These are phyloP conservation scores for Hippocampus barbouri DNA, from an alignment of 2,113 vertebrate species.

Conservation along the genomic window DNA sequence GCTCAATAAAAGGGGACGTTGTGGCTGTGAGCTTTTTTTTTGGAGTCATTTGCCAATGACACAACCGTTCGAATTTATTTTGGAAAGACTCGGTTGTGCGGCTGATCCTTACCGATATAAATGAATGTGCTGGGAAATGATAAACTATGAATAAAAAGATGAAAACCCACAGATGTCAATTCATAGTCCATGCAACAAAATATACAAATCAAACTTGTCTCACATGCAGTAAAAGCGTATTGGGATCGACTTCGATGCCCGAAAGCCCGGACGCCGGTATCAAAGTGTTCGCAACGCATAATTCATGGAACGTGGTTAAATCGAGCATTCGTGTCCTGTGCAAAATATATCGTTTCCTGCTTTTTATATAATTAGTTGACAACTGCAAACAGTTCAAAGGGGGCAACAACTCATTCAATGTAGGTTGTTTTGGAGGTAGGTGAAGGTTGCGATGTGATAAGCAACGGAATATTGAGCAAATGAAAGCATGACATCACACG, in stretches of 20 bases:
- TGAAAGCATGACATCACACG: conserved; percentile 48
- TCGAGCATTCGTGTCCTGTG: background rate
- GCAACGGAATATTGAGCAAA: conserved; percentile 28
- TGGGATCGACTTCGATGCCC: background rate
- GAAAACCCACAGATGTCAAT: background rate
- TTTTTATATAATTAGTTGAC: background rate
- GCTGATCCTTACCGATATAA: background rate
- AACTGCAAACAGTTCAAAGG: background rate
- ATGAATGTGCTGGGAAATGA: background rate
- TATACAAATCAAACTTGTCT: background rate
- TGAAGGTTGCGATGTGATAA: conserved; percentile 36
- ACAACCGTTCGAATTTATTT: conserved; percentile 34
- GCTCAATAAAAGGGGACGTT: conserved; percentile 31
- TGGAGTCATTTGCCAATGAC: conserved; percentile 67
- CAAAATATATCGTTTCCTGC: background rate
- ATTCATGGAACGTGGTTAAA: background rate
- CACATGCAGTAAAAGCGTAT: no score
- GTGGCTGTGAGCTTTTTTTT: conserved; percentile 24
- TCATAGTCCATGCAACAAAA: background rate
- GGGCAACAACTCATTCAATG: background rate
- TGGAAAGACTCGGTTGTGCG: background rate
- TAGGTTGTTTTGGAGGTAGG: conserved; percentile 15
- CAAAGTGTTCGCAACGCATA: background rate
- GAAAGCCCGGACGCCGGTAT: background rate
- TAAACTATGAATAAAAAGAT: background rate